Conservation (phyloP, 2,888 invertebrate genomes). For the Apamea sordens region DNA sequence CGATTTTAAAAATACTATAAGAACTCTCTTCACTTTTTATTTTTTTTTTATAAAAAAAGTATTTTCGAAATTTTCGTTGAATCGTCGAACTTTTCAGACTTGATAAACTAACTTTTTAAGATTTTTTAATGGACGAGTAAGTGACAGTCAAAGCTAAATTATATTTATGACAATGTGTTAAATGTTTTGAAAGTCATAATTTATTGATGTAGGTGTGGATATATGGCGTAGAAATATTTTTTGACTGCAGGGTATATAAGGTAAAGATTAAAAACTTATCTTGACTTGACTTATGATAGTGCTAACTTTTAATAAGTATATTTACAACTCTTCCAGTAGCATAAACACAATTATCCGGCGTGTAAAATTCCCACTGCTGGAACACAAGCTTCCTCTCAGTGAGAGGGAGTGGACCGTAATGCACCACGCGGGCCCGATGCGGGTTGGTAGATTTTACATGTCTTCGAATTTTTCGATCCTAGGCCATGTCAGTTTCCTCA, state of each 20-base stretch:
- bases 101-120: conserved; percentile 52
- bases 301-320: not conserved
- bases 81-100: conserved; percentile 64
- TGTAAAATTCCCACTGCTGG: too few species aligned
- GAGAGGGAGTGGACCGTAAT: too few species aligned
- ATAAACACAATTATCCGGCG: too few species aligned
- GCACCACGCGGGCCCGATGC: too few species aligned
- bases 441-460: too few species aligned
- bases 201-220: not conserved
- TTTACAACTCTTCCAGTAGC: not conserved
- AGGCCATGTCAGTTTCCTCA: too few species aligned
- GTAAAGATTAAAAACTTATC: not conserved
- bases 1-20: not conserved
- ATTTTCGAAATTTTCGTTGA: conserved; percentile 1
- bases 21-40: not conserved
- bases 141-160: conserved; percentile 35
- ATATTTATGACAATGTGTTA: conserved; percentile 30
- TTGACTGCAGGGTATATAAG: not conserved
- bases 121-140: conserved; percentile 61
- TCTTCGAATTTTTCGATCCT: too few species aligned
- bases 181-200: conserved; percentile 20
- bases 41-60: not conserved
- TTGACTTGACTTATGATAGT: not conserved
- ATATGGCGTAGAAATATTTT: not conserved
- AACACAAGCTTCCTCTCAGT: too few species aligned